phyloP scores from a whole-genome alignment of 2,113 vertebrate species.

The Geothlypis trichas region DNA sequence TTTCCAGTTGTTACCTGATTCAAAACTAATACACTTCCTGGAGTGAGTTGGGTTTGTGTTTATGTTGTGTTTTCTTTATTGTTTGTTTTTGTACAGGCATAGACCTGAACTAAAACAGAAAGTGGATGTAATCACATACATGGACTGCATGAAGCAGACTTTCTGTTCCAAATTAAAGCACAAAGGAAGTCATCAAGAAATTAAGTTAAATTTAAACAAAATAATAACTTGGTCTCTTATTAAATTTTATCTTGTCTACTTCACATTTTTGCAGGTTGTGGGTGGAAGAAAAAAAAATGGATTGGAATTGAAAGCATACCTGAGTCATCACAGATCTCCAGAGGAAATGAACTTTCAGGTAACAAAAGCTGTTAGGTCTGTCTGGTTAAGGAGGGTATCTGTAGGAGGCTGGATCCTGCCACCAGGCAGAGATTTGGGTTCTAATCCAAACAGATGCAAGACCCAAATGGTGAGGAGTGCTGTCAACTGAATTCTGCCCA shows the following conservation, averaged over 20 bases:
- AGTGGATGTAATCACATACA: not conserved
- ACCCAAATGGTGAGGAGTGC: not conserved
- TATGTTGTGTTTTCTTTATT: not conserved
- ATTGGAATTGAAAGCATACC: not conserved
- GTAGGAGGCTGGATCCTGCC: not conserved
- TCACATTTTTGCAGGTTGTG: not conserved
- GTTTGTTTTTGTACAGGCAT: not conserved
- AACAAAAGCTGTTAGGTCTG: not conserved
- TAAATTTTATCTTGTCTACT: not conserved
- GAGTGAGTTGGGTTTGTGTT: not conserved
- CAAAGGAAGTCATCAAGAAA: not conserved
- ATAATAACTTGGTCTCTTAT: not conserved
- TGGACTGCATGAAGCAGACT: not conserved
- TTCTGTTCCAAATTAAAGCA: not conserved
- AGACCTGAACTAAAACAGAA: not conserved
- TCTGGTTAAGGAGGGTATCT: not conserved
- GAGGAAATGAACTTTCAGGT: constrained; percentile 10
- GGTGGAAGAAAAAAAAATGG: not conserved
- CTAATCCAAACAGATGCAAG: not conserved
- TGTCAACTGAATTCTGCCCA: not conserved
- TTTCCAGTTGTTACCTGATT: not conserved
- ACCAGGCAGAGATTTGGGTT: not conserved
- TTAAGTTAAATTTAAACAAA: not conserved
- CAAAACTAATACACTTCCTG: not conserved
- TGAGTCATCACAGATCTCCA: not conserved